phyloP scores from a whole-genome alignment of 2,888 invertebrate genomes.

The Dryomyza anilis region DNA sequence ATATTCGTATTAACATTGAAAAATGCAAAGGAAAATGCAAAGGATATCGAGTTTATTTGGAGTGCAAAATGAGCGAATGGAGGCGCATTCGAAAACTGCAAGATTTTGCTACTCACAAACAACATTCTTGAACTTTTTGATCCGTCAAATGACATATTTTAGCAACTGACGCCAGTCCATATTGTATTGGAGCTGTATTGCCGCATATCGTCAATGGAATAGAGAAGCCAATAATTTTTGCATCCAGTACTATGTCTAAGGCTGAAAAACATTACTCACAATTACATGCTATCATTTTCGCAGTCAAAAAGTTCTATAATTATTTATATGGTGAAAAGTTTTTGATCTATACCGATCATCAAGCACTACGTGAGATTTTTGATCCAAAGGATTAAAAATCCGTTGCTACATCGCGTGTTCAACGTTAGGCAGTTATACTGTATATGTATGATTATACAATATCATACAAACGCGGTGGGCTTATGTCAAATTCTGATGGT shows the following conservation, averaged over 20 bases:
- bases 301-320: conserved; percentile 37
- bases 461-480: too few species aligned
- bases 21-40: conserved; percentile 27
- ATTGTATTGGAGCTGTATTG: conserved; percentile 7
- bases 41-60: conserved; percentile 8
- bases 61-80: neutral
- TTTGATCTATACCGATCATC: conserved; percentile 6
- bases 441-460: conserved; percentile 21
- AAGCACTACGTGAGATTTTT: conserved; percentile 25
- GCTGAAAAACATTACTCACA: conserved; percentile 28
- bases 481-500: too few species aligned
- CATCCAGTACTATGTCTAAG: conserved; percentile 15
- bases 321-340: conserved; percentile 49
- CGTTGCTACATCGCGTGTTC: conserved; percentile 20
- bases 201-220: conserved; percentile 17
- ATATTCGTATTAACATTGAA: conserved; percentile 28
- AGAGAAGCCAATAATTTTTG: conserved; percentile 23
- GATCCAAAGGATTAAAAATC: conserved; percentile 7
- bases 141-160: conserved; percentile 22
- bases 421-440: conserved; percentile 19
- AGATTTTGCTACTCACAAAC: neutral
- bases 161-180: conserved; percentile 2
- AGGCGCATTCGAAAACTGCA: conserved; percentile 3
- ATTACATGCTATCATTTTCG: conserved; percentile 29
- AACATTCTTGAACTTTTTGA: conserved; percentile 27